Evolutionary conservation across 2,888 invertebrate genomes (phyloP).

Genomic region (Aelia acuminata): DNA sequence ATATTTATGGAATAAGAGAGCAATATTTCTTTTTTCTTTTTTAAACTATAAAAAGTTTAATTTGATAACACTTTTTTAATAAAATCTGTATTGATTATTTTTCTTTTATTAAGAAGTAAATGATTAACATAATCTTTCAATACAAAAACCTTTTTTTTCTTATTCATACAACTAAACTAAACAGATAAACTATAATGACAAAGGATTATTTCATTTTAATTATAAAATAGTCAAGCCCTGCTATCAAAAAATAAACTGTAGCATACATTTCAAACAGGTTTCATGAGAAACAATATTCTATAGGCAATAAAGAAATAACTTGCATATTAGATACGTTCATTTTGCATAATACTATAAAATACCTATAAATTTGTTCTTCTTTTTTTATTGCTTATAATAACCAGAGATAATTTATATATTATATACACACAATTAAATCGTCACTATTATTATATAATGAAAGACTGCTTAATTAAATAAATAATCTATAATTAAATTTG

Average conservation of each 20-base stretch:
- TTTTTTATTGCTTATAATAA: background rate
- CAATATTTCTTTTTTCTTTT: background rate
- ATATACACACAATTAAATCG: slow-evolving; percentile 1
- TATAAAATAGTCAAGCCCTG: background rate
- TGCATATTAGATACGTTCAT: background rate
- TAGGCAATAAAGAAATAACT: background rate
- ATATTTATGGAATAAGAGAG: background rate
- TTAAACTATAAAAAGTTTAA: background rate
- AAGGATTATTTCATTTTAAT: background rate
- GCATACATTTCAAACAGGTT: background rate
- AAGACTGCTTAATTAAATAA: slow-evolving; percentile 13
- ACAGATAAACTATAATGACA: background rate
- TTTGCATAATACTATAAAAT: background rate
- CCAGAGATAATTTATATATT: background rate
- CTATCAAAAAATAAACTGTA: background rate
- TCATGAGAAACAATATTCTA: background rate
- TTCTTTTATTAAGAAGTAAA: background rate
- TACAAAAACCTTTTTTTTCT: background rate
- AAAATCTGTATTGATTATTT: background rate
- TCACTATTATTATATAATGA: background rate
- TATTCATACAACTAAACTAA: background rate
- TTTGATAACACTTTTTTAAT: background rate
- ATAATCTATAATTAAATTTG: slow-evolving; percentile 16
- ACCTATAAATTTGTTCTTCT: background rate
- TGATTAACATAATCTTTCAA: background rate